These are phyloP conservation scores for Monopterus albus DNA, from an alignment of 2,113 vertebrate species.

Conservation along the genomic window DNA sequence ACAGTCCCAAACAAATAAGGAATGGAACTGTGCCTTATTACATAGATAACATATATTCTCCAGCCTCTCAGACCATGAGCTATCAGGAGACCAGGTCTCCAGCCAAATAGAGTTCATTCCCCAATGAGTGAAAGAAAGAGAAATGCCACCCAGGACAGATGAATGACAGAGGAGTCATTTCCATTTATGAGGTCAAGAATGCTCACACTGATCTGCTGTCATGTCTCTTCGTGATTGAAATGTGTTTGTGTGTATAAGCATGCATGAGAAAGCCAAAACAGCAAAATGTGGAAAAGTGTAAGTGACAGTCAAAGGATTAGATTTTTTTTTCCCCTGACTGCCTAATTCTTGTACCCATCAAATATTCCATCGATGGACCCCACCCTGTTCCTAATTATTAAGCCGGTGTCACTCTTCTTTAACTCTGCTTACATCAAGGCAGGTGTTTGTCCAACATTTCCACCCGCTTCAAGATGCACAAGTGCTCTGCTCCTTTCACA, in stretches of 20 bases:
- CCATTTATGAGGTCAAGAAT: slow-evolving; percentile 71
- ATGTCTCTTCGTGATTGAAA: slow-evolving; percentile 60
- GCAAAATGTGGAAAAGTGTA: slow-evolving; percentile 21
- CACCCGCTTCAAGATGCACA: neutral
- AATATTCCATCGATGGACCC: slow-evolving; percentile 9
- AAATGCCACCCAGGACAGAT: slow-evolving; percentile 70
- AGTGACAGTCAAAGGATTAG: neutral
- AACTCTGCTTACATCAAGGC: slow-evolving; percentile 20
- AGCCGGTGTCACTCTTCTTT: slow-evolving; percentile 13
- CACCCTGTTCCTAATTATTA: slow-evolving; percentile 3
- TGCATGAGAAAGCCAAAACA: slow-evolving; percentile 37
- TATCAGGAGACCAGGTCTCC: slow-evolving; percentile 50
- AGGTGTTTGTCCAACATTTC: slow-evolving; percentile 6
- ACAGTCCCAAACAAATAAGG: slow-evolving; percentile 40
- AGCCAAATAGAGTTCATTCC: slow-evolving; percentile 64
- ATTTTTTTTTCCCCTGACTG: neutral
- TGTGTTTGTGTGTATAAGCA: slow-evolving; percentile 52
- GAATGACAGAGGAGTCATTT: slow-evolving; percentile 76
- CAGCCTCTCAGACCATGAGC: slow-evolving; percentile 30
- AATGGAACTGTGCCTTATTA: slow-evolving; percentile 40
- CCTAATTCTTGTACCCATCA: slow-evolving; percentile 28
- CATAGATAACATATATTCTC: slow-evolving; percentile 44
- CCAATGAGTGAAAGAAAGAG: slow-evolving; percentile 54
- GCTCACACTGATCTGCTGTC: slow-evolving; percentile 69
- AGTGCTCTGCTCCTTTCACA: slow-evolving; percentile 10